Base-by-base conservation (phyloP, 2,797 vertebrate genomes). In the Prunella strophiata region DNA sequence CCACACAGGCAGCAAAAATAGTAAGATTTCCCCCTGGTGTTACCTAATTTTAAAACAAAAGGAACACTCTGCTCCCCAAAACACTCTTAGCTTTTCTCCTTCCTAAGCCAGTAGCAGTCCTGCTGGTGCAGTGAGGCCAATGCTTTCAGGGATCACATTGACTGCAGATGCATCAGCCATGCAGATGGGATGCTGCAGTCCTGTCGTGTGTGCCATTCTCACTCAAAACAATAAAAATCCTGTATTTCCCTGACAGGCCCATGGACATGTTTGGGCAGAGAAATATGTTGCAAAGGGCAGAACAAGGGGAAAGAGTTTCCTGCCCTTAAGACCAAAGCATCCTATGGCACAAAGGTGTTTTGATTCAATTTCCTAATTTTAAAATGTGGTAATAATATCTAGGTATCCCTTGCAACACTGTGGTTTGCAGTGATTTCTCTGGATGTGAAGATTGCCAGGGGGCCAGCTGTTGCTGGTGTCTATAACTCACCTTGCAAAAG, bases 161-260 rank as follows among this genome's bases (percentile, higher is more conserved):
- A 32, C 73, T 86, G 83, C 76, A 78, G 70, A 67, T 0, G 13
- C 47, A 20, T 34, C 47, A 91, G 57, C 66, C 65, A 77, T 59
- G 76, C 71, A 78, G 66, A 78, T 68, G 54, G 50, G 76, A 65
- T 78, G 58, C 79, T 95, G 85, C 72, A 83, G 43, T 86, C 70
- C 45, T 26, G 42, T 29, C 5, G 0, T 19, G 36, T 19, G 43
- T 38, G n/a, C 36, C 17, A 13, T 4, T 77, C 73, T 75, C 27
- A 20, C 74, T 30, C 62, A 55, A 62, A 58, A 38, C 23, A 27
- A 55, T 54, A 51, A 27, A 94, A 72, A 26, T 34, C 25, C 36
- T 43, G 5, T 18, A 9, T 75, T 83, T 77, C 54, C 26, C 50
- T 81, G 54, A 40, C 58, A 84, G 42, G 4, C 9, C 65, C 32